Evolutionary conservation across 2,888 invertebrate genomes (phyloP).

Genomic region (Hypomecis atomaria): DNA sequence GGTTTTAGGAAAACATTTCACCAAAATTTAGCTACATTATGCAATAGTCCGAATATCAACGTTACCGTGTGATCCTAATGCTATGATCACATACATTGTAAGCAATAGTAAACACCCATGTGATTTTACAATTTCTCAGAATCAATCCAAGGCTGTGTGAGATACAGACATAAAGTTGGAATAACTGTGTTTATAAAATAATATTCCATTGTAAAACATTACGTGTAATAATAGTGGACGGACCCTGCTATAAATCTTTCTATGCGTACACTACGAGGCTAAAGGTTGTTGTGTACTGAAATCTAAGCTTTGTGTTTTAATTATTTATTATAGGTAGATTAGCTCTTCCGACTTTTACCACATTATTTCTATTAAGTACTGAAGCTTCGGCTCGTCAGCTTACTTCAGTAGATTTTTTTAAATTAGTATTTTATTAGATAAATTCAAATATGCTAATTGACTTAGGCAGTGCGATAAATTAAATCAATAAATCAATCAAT

Average conservation of each 20-base stretch:
- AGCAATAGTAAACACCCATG: background rate
- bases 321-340: background rate
- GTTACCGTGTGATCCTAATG: no score
- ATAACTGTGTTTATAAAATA: conserved; percentile 61
- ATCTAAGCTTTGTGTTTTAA: background rate
- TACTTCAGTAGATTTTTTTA: no score
- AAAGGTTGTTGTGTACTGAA: conserved; percentile 28
- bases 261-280: conserved; percentile 38
- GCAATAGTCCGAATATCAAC: no score
- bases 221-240: conserved; percentile 63
- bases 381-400: no score
- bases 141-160: conserved; percentile 55
- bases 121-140: conserved; percentile 29
- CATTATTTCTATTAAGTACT: no score
- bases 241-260: conserved; percentile 70
- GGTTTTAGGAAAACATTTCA: no score
- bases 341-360: no score
- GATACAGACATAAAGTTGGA: conserved; percentile 47
- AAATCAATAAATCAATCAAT: no score
- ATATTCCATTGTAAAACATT: conserved; percentile 70
- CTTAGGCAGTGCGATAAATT: no score
- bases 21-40: no score
- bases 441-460: no score
- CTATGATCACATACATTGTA: background rate
- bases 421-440: no score